Conservation (phyloP, 2,888 invertebrate species). For the Mongoloraphidia duomilia region DNA sequence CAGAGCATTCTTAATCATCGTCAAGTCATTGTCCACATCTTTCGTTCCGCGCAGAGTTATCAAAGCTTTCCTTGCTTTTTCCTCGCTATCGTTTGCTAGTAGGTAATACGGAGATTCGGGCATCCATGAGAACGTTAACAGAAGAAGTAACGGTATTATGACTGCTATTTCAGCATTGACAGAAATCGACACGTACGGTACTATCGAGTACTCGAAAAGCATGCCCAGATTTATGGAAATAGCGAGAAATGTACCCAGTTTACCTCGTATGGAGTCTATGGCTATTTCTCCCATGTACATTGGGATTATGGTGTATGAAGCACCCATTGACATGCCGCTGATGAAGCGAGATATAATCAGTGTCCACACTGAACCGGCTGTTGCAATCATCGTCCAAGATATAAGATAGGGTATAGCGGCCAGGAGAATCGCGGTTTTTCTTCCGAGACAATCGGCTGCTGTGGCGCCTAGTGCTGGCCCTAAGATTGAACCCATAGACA, state of each 20-base stretch:
- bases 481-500: no score
- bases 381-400: constrained; percentile 41
- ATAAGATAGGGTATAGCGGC: constrained; percentile 40
- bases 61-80: no score
- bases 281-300: no score
- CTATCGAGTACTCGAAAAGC: constrained; percentile 40
- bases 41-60: no score
- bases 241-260: constrained; percentile 39
- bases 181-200: constrained; percentile 36
- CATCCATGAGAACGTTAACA: no score
- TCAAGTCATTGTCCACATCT: no score
- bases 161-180: constrained; percentile 37
- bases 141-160: constrained; percentile 27
- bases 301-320: no score
- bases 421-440: constrained; percentile 39
- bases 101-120: no score
- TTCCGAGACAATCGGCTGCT: constrained; percentile 28
- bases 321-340: constrained; percentile 35
- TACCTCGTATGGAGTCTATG: constrained; percentile 11
- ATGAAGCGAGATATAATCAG: constrained; percentile 41
- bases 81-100: no score
- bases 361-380: constrained; percentile 35
- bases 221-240: constrained; percentile 41
- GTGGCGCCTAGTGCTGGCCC: no score
- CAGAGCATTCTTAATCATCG: constrained; percentile 21